phyloP scores from a whole-genome alignment of 1,140 invertebrate genomes.

The Mamestra configurata region DNA sequence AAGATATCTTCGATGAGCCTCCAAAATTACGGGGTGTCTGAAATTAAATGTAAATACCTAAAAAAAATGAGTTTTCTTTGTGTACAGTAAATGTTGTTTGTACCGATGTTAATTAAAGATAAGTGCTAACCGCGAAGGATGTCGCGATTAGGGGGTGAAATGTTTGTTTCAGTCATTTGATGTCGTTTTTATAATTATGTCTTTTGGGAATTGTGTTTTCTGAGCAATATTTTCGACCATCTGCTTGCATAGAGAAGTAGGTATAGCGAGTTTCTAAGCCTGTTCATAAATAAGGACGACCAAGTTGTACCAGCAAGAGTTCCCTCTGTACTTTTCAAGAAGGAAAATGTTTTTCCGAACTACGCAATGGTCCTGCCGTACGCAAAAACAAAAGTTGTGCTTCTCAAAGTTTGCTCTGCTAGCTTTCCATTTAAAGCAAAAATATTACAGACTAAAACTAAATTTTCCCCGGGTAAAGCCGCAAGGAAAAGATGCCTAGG shows the following conservation, averaged over 20 bases:
- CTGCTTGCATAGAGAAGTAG: neutral
- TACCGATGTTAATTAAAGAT: constrained; percentile 45
- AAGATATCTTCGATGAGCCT: constrained; percentile 39
- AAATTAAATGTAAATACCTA: constrained; percentile 62
- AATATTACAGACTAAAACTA: no score
- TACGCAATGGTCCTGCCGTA: neutral
- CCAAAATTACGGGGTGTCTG: constrained; percentile 14
- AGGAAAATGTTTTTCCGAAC: neutral
- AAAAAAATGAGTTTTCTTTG: constrained; percentile 50
- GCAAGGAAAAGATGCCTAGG: no score
- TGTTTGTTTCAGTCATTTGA: constrained; percentile 26
- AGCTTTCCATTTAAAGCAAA: neutral
- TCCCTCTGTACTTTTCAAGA: neutral
- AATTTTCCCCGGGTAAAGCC: no score
- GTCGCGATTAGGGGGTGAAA: constrained; percentile 19
- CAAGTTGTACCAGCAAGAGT: neutral
- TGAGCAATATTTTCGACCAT: neutral
- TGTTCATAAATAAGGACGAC: neutral
- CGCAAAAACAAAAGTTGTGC: neutral
- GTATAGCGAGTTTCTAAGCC: neutral
- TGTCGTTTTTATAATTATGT: constrained; percentile 29
- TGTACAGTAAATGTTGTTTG: constrained; percentile 35
- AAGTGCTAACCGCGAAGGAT: constrained; percentile 25
- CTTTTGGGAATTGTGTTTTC: neutral
- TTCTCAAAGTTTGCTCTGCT: neutral